These are phyloP conservation scores for Augiades crinisus DNA, from an alignment of 2,888 invertebrate species.

Conservation along the genomic window DNA sequence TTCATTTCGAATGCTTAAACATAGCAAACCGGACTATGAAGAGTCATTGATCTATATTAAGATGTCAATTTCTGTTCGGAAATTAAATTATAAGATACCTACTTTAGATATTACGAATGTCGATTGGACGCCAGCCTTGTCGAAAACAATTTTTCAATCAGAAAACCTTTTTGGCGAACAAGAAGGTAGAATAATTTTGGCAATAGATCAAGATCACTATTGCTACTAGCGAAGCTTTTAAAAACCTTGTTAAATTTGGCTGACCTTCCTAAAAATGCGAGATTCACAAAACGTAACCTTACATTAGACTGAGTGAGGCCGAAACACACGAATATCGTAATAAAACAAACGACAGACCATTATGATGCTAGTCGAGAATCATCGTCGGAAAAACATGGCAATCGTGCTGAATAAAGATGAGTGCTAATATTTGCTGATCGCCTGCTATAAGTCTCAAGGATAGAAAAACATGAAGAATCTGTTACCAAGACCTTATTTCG, in stretches of 20 bases:
- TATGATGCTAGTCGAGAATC: slow-evolving; percentile 1
- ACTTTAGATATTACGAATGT: not conserved
- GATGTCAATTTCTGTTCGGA: not conserved
- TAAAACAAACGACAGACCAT: slow-evolving; percentile 16
- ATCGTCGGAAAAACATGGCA: slow-evolving; percentile 9
- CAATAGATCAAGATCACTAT: slow-evolving; percentile 19
- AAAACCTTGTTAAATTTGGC: slow-evolving; percentile 18
- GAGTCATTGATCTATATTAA: not conserved
- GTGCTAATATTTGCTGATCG: slow-evolving; percentile 21
- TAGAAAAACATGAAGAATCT: slow-evolving; percentile 1
- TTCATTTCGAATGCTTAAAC: not conserved
- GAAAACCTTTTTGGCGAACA: not conserved
- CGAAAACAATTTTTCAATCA: not conserved
- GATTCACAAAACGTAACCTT: slow-evolving; percentile 28
- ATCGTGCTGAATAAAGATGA: slow-evolving; percentile 10
- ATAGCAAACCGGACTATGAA: not conserved
- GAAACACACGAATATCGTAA: slow-evolving; percentile 20
- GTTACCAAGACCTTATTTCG: not conserved
- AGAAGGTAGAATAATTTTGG: not conserved
- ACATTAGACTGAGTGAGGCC: slow-evolving; percentile 37
- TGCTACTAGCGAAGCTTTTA: slow-evolving; percentile 3
- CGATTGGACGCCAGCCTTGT: not conserved
- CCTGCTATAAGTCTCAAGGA: slow-evolving; percentile 12
- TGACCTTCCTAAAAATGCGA: slow-evolving; percentile 26
- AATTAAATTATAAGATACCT: not conserved